Percentiles rank a stretch among this genome's conserved stretches.
Evolutionary conservation across 2,888 invertebrate species (phyloP).

Genomic region (Myopa testacea): DNA sequence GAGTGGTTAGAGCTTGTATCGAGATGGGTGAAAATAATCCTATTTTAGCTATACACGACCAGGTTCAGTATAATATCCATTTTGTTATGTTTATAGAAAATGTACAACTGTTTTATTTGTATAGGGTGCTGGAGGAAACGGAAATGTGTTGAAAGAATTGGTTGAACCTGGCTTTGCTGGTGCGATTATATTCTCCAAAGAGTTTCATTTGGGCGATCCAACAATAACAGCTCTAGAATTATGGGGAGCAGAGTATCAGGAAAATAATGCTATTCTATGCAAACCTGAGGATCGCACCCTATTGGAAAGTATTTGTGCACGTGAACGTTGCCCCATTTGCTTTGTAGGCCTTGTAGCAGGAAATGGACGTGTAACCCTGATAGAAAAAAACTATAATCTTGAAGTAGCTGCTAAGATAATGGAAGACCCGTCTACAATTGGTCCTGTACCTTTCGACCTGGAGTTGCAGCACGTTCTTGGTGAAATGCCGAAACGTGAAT

Average conservation of each 20-base stretch:
- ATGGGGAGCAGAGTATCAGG: constrained; percentile 99
- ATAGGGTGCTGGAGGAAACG: constrained; percentile 96
- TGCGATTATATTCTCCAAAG: constrained; percentile 87
- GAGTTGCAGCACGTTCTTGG: constrained; percentile 90
- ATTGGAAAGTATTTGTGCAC: constrained; percentile 79
- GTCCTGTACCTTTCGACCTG: constrained; percentile 84
- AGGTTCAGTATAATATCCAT: constrained; percentile 63
- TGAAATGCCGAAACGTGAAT: constrained; percentile 82
- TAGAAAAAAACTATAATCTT: constrained; percentile 73
- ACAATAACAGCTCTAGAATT: constrained; percentile 93
- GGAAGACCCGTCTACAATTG: constrained; percentile 64
- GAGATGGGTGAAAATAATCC: constrained; percentile 87
- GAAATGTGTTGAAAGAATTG: constrained; percentile 96
- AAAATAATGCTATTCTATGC: constrained; percentile 91
- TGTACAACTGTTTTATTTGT: neutral
- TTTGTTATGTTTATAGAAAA: neutral
- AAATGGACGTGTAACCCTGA: constrained; percentile 80
- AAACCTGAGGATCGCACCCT: constrained; percentile 74
- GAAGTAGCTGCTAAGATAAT: constrained; percentile 53
- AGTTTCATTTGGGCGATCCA: constrained; percentile 93
- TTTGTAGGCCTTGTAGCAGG: constrained; percentile 94
- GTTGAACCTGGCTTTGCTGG: constrained; percentile 88
- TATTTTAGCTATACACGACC: constrained; percentile 95
- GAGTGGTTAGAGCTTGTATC: constrained; percentile 91
- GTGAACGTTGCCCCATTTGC: constrained; percentile 93